phyloP scores from a whole-genome alignment of 2,113 vertebrate species.

The Salminus brasiliensis region DNA sequence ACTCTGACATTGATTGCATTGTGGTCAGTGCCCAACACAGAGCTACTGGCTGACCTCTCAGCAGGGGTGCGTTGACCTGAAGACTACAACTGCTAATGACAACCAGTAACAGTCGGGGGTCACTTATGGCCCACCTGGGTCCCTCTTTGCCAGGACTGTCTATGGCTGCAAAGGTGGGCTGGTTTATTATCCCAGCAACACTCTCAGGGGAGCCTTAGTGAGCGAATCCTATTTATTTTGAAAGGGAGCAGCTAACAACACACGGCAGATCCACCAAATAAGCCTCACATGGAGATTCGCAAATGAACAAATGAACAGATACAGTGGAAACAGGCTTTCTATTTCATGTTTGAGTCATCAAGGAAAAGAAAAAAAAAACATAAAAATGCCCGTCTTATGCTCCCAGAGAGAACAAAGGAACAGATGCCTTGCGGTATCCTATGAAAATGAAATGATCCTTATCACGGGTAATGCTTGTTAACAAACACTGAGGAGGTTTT shows the following conservation, averaged over 20 bases:
- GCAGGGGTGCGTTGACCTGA: slow-evolving; percentile 33
- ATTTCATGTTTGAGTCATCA: neutral
- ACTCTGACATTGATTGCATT: slow-evolving; percentile 42
- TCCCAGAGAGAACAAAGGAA: slow-evolving; percentile 12
- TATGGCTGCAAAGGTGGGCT: neutral
- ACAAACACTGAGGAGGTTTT: neutral
- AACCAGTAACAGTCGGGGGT: slow-evolving; percentile 28
- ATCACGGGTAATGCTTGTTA: neutral
- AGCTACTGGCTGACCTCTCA: slow-evolving; percentile 52
- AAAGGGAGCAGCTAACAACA: neutral
- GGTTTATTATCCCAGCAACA: neutral
- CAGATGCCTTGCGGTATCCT: neutral
- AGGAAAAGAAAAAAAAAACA: neutral
- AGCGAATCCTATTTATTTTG: neutral
- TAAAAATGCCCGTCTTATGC: neutral
- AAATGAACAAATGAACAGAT: neutral
- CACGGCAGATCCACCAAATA: neutral
- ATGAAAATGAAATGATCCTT: slow-evolving; percentile 10
- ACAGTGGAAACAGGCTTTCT: neutral
- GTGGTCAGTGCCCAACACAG: slow-evolving; percentile 36
- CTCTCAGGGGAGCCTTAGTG: neutral
- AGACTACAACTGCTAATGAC: slow-evolving; percentile 52
- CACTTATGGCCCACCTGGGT: slow-evolving; percentile 43
- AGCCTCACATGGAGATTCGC: neutral
- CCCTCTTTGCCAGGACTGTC: neutral